These are phyloP conservation scores for Trididemnum nubilum DNA, from an alignment of 23 tunicate genomes.

Conservation along the genomic window DNA sequence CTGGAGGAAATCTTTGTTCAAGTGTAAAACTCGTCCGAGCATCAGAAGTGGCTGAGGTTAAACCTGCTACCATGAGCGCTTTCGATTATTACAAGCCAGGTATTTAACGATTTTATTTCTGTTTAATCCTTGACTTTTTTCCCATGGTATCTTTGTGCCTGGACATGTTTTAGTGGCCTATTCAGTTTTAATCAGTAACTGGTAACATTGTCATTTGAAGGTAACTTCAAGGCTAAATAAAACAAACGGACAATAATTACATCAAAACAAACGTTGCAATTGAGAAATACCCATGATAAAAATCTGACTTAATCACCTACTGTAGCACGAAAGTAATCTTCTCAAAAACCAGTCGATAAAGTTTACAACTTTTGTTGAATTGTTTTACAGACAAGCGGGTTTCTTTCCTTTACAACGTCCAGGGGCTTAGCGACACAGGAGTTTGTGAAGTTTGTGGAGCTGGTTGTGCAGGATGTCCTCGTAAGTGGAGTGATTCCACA, in stretches of 20 bases:
- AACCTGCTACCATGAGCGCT: conserved; percentile 29
- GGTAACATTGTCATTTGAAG: not conserved
- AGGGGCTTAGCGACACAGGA: not conserved
- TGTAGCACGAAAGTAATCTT: no score
- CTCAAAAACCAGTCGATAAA: no score
- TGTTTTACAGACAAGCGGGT: conserved; percentile 24
- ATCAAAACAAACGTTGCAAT: no score
- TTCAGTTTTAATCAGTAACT: not conserved
- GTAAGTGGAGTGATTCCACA: conserved; percentile 1
- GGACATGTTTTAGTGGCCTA: not conserved
- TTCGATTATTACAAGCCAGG: conserved; percentile 69
- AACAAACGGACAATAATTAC: no score
- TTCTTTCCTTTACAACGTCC: not conserved
- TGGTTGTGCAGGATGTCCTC: conserved; percentile 34
- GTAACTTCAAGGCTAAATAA: no score
- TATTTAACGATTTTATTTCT: not conserved
- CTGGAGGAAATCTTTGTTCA: conserved; percentile 23
- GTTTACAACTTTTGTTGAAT: no score
- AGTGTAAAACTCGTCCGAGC: conserved; percentile 16
- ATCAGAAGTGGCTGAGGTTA: conserved; percentile 25
- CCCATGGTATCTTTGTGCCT: not conserved
- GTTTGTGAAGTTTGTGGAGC: conserved; percentile 38
- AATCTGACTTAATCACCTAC: no score
- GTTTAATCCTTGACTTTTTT: not conserved
- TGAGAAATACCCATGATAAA: no score